Evolutionary conservation across 2,113 vertebrate species (phyloP).

Genomic region (Oophaga pumilio): DNA sequence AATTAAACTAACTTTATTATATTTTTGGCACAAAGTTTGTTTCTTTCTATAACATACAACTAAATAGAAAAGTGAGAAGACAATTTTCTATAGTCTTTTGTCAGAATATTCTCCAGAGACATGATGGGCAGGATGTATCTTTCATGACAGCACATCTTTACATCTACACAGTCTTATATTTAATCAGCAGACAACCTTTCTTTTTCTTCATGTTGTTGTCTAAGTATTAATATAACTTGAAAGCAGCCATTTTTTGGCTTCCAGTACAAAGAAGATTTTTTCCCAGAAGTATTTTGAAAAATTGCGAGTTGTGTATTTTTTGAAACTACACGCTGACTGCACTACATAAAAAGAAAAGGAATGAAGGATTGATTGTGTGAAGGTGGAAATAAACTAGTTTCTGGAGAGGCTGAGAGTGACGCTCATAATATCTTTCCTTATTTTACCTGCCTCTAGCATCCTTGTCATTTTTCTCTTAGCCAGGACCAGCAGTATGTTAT

Average conservation of each 20-base stretch:
- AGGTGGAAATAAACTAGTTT: slow-evolving; percentile 41
- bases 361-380: slow-evolving; percentile 14
- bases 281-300: slow-evolving; percentile 22
- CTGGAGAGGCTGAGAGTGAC: slow-evolving; percentile 21
- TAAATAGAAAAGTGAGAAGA: not conserved
- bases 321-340: slow-evolving; percentile 19
- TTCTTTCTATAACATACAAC: not conserved
- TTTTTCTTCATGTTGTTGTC: not conserved
- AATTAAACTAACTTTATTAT: too few relatives aligned
- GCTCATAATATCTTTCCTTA: slow-evolving; percentile 23
- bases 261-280: not conserved
- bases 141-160: not conserved
- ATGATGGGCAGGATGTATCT: not conserved
- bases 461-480: slow-evolving; percentile 30
- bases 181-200: not conserved
- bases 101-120: not conserved
- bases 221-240: slow-evolving; percentile 3
- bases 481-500: not conserved
- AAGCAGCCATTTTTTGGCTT: slow-evolving; percentile 8
- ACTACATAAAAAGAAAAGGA: slow-evolving; percentile 28
- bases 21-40: too few relatives aligned
- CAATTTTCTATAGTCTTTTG: not conserved
- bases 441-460: slow-evolving; percentile 33
- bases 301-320: slow-evolving; percentile 23
- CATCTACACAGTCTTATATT: not conserved